A percentile compares a stretch with the other conserved stretches of the same genome.
These are phyloP conservation scores for Larimichthys polyactis DNA, from an alignment of 2,113 vertebrate species.

Conservation along the genomic window DNA sequence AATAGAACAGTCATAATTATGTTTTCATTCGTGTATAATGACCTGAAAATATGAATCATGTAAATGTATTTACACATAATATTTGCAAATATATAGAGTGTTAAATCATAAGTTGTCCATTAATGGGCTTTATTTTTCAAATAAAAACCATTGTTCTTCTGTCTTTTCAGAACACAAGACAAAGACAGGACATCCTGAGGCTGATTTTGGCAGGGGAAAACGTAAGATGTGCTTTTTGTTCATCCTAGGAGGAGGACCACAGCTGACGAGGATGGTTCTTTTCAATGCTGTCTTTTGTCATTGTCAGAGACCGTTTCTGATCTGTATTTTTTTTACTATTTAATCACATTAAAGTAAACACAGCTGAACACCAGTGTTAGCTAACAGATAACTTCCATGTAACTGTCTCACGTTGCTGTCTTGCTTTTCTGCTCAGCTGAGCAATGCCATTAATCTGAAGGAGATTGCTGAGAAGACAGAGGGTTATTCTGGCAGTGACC, in stretches of 20 bases:
- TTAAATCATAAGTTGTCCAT: background rate
- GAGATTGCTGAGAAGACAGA: slow-evolving; percentile 84
- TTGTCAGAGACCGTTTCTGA: slow-evolving; percentile 6
- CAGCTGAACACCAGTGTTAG: background rate
- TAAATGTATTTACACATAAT: background rate
- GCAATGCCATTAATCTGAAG: slow-evolving; percentile 83
- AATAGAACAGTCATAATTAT: no score
- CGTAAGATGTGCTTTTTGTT: slow-evolving; percentile 70
- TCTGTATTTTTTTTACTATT: slow-evolving; percentile 26
- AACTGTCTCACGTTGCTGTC: slow-evolving; percentile 4
- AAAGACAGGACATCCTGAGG: slow-evolving; percentile 85
- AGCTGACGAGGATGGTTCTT: background rate
- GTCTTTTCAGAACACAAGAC: slow-evolving; percentile 76
- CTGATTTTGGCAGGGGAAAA: slow-evolving; percentile 86
- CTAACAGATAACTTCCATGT: background rate
- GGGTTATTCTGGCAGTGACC: slow-evolving; percentile 85
- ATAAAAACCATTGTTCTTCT: background rate
- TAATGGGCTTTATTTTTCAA: background rate
- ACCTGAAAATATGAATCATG: no score
- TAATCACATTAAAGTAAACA: slow-evolving; percentile 1
- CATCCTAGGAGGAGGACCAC: background rate
- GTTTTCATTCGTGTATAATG: no score
- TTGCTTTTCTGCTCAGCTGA: slow-evolving; percentile 75
- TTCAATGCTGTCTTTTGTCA: slow-evolving; percentile 1
- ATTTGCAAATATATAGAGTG: background rate